A percentile compares a stretch with the other conserved stretches of the same genome.
phyloP scores from a whole-genome alignment of 2,797 vertebrate genomes.

The Danionella dracula region DNA sequence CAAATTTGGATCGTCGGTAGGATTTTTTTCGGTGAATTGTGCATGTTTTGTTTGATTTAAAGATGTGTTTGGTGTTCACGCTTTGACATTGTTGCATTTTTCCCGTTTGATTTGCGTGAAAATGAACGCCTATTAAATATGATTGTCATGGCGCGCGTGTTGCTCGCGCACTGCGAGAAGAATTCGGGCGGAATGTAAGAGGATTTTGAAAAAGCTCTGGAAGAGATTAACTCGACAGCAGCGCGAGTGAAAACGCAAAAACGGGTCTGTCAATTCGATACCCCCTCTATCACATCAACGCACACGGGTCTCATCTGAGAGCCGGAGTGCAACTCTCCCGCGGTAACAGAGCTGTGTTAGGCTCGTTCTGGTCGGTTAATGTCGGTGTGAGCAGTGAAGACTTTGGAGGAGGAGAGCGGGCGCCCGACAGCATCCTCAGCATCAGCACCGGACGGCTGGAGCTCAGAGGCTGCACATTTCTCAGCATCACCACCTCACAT shows the following conservation, averaged over 20 bases:
- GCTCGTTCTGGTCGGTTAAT: slow-evolving; percentile 56
- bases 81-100: slow-evolving; percentile 1
- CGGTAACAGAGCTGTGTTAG: slow-evolving; percentile 66
- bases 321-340: slow-evolving; percentile 72
- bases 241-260: slow-evolving; percentile 91
- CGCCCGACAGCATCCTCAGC: slow-evolving; percentile 62
- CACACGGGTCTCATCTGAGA: no score
- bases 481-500: slow-evolving; percentile 64
- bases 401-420: slow-evolving; percentile 78
- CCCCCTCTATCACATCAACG: no score
- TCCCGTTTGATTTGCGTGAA: not conserved
- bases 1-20: slow-evolving; percentile 61
- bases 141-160: not conserved
- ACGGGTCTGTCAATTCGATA: slow-evolving; percentile 80
- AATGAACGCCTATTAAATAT: not conserved
- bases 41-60: not conserved
- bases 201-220: slow-evolving; percentile 76
- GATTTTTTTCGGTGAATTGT: slow-evolving; percentile 14
- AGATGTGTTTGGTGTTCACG: not conserved
- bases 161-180: slow-evolving; percentile 13
- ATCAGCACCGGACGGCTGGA: slow-evolving; percentile 65
- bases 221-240: slow-evolving; percentile 82
- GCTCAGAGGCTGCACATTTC: slow-evolving; percentile 73
- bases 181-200: slow-evolving; percentile 65
- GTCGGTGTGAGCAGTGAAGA: slow-evolving; percentile 68